Conservation (phyloP, 2,888 invertebrate genomes). For the Panzeria rudis region DNA sequence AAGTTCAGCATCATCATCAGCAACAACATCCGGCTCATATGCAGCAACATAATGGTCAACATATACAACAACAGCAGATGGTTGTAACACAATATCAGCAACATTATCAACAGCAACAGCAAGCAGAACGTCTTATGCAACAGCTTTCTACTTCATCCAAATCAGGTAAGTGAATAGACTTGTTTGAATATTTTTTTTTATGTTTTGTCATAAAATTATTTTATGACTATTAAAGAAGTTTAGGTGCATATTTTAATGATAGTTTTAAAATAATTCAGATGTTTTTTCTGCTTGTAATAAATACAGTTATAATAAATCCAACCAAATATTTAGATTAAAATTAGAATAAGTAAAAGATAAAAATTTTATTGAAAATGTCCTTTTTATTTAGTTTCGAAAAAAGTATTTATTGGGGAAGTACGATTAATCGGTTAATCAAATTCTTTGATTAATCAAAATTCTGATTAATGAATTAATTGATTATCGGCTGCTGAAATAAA, state of each 20-base stretch:
- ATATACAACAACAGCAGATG: conserved; percentile 76
- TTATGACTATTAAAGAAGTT: not conserved
- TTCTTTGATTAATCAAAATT: no score
- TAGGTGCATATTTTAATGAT: no score
- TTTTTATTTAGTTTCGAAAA: no score
- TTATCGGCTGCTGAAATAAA: no score
- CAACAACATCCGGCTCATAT: conserved; percentile 75
- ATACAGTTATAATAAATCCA: no score
- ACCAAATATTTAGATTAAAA: no score
- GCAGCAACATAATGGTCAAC: conserved; percentile 74
- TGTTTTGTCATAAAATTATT: not conserved
- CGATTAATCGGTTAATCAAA: no score
- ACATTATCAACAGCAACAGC: conserved; percentile 76
- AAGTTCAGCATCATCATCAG: conserved; percentile 76
- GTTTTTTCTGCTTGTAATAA: no score
- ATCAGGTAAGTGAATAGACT: conserved; percentile 80
- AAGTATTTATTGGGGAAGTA: no score
- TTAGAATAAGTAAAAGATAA: no score
- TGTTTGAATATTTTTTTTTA: not conserved
- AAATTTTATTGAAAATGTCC: no score
- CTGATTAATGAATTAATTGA: no score
- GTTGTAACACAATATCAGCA: conserved; percentile 77
- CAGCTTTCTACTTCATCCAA: conserved; percentile 79
- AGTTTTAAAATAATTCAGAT: not conserved
- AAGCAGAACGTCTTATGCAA: conserved; percentile 72